phyloP scores from a whole-genome alignment of 2,113 vertebrate species.

The Cryptotis parvus region DNA sequence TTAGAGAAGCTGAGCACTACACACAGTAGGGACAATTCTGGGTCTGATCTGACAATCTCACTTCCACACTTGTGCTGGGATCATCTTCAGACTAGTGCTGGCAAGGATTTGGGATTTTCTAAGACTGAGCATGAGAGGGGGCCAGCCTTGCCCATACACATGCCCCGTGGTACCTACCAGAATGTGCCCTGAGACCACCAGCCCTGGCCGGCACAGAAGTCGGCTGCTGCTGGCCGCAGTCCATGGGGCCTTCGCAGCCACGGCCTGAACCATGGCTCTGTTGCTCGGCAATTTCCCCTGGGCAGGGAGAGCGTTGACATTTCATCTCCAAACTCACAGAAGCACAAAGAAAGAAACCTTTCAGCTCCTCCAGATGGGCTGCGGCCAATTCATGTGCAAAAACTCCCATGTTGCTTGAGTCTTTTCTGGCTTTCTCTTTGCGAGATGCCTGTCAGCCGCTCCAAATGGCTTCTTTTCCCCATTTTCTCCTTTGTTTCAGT shows the following conservation, averaged over 20 bases:
- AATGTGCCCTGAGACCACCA: too few species aligned
- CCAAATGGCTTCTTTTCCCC: conserved; percentile 7
- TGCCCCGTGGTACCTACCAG: too few species aligned
- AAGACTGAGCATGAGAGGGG: not conserved
- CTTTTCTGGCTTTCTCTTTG: conserved; percentile 48
- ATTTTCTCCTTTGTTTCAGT: conserved; percentile 36
- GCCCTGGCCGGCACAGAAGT: not conserved
- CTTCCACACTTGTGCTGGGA: not conserved
- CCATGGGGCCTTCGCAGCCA: too few species aligned
- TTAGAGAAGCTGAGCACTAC: too few species aligned
- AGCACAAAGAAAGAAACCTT: conserved; percentile 63
- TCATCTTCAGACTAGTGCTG: not conserved
- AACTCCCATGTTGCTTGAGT: conserved; percentile 21
- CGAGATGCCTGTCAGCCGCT: conserved; percentile 21
- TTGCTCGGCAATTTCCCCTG: not conserved
- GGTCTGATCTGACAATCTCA: too few species aligned
- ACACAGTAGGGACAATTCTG: too few species aligned
- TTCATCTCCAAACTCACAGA: conserved; percentile 60
- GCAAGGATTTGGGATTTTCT: not conserved
- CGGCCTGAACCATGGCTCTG: not conserved
- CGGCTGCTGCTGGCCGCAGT: not conserved
- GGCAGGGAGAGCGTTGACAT: conserved; percentile 45
- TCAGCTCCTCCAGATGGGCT: conserved; percentile 35
- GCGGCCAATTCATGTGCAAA: conserved; percentile 65
- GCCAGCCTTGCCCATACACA: not conserved